phyloP scores from a whole-genome alignment of 2,113 vertebrate species.

The Oreochromis tanganicae region DNA sequence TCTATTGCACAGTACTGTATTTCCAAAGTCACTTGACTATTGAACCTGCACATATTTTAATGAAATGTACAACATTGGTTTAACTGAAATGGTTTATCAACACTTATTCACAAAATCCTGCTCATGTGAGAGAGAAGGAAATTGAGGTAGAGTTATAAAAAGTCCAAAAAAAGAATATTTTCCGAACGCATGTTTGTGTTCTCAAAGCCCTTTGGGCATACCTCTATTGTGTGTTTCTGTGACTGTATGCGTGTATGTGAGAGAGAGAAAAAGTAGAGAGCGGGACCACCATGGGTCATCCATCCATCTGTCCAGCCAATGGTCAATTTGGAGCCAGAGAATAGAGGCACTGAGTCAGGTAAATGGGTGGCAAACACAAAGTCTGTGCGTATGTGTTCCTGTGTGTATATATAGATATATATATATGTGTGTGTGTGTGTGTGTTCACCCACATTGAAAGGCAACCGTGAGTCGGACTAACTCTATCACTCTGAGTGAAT shows the following conservation, averaged over 20 bases:
- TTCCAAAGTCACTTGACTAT: not conserved
- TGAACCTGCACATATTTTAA: not conserved
- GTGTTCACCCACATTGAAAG: slow-evolving; percentile 38
- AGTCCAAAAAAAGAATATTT: not conserved
- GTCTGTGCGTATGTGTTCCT: slow-evolving; percentile 8
- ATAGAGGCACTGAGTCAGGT: slow-evolving; percentile 66
- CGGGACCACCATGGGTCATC: slow-evolving; percentile 48
- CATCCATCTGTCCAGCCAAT: slow-evolving; percentile 60
- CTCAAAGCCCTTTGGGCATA: not conserved
- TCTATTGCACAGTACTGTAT: not conserved
- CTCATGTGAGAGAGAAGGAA: not conserved
- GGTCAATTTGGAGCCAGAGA: slow-evolving; percentile 64
- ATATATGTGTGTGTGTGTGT: not conserved
- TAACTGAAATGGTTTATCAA: not conserved
- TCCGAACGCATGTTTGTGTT: slow-evolving; percentile 10
- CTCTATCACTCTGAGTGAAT: slow-evolving; percentile 63
- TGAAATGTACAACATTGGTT: not conserved
- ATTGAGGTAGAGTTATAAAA: not conserved
- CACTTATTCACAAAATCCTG: not conserved
- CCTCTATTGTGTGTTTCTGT: slow-evolving; percentile 21
- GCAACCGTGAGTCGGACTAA: slow-evolving; percentile 40
- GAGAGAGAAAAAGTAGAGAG: not conserved
- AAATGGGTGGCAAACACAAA: slow-evolving; percentile 56
- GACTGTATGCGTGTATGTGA: not conserved
- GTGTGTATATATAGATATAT: not conserved